phyloP scores from a whole-genome alignment of 2,797 vertebrate species.

The Pseudocheirus occidentalis region DNA sequence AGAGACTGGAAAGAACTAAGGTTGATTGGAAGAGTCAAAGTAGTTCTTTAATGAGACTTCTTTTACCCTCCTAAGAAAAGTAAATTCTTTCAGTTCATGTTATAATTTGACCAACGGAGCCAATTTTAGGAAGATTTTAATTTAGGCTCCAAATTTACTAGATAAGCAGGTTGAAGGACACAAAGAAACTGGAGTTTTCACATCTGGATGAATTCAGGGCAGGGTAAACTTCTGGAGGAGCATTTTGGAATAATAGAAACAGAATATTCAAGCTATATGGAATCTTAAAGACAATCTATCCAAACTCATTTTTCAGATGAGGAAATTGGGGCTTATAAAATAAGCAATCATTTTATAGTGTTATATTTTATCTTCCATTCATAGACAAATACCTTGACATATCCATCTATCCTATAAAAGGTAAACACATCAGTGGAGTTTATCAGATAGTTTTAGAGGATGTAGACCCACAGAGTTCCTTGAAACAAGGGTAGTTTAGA shows the following conservation, averaged over 20 bases:
- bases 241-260: background rate
- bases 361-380: background rate
- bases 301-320: background rate
- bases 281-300: background rate
- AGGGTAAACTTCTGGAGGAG: background rate
- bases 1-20: conserved; percentile 30
- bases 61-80: conserved; percentile 28
- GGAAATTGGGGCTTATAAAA: background rate
- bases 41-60: background rate
- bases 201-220: background rate
- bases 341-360: background rate
- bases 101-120: background rate
- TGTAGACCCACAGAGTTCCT: background rate
- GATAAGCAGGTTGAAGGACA: background rate
- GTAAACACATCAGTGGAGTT: background rate
- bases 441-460: background rate
- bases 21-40: conserved; percentile 5
- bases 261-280: background rate
- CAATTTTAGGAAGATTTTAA: background rate
- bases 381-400: background rate
- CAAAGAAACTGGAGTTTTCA: background rate
- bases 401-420: background rate
- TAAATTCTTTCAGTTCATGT: background rate
- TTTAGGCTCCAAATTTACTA: background rate
- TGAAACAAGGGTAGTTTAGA: background rate